Base-by-base conservation (phyloP, 2,797 vertebrate genomes). In the Pygocentrus nattereri region DNA sequence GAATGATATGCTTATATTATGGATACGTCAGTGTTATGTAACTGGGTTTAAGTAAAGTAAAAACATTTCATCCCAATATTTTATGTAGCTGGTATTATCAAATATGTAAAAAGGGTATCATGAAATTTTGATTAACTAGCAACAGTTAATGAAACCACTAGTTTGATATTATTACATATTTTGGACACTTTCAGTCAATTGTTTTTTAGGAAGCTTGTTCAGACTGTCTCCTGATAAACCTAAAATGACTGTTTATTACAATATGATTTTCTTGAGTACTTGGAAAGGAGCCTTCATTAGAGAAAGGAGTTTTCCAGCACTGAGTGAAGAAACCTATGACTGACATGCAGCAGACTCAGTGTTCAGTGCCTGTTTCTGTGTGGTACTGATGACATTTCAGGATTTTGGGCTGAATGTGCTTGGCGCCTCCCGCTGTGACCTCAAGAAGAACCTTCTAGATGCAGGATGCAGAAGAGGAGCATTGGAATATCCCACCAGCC, bases 371-470 rank as follows among this genome's bases (percentile, higher is more conserved):
- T 58, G 6, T 31, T 38, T 21, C 18, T 65, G 27, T 59, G 10
- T 80, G 54, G 27, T 79, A 27, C 13, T 76, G 21, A 50, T 78
- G 34, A 72, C 12, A 59, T 71, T 11, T 79, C 87, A 99, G 98
- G 89, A 91, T 73, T 94, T 96, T 82, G 91, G 87, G 0, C 91
- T 86, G 2, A 93, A 94, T 0, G 86, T 90, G 0, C 88, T 95
- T 52, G 94, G 95, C 79, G 95, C 92, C 0, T 94, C 96, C 58
- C 97, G 97, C 78, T 99, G 98, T 58, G 94, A 99, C 88, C 90
- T 96, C 27, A 94, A 7, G 50, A 71, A 83, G 76, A 97, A 95
- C 78, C 93, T 99, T 69, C 70, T 95, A 79, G 87, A 88, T 0
- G 93, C 93, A 0, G 95, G 94, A 67, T 99, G 98, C 0, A 16